phyloP scores from a whole-genome alignment of 1,140 invertebrate species.

The Drosophila orena region DNA sequence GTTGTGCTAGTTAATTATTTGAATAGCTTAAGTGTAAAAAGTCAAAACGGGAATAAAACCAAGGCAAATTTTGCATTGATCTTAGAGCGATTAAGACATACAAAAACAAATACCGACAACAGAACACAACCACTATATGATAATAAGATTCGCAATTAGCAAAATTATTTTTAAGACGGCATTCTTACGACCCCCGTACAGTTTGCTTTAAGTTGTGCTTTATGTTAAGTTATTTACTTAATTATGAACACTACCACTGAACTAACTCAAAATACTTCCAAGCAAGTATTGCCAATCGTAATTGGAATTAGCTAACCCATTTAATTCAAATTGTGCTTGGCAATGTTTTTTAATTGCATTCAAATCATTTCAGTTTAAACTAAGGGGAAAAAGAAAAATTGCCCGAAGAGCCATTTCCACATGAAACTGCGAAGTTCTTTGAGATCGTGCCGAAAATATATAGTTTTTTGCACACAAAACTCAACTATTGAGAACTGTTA shows the following conservation, averaged over 20 bases:
- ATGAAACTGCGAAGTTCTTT: slow-evolving; percentile 14
- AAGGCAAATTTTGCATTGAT: slow-evolving; percentile 9
- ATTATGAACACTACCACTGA: neutral
- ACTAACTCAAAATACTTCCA: neutral
- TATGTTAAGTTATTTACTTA: slow-evolving; percentile 54
- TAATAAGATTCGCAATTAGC: slow-evolving; percentile 33
- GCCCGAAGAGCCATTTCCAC: slow-evolving; percentile 1
- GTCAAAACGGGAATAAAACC: slow-evolving; percentile 14
- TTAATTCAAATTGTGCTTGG: neutral
- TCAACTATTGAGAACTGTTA: slow-evolving; percentile 1
- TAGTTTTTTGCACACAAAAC: neutral
- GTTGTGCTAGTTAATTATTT: slow-evolving; percentile 67
- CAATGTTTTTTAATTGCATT: slow-evolving; percentile 2
- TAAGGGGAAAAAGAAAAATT: neutral
- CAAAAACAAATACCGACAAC: slow-evolving; percentile 24
- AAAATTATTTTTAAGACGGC: slow-evolving; percentile 33
- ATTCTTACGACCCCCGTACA: slow-evolving; percentile 12
- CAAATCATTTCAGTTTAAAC: slow-evolving; percentile 16
- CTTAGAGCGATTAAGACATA: slow-evolving; percentile 7
- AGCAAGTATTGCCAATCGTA: slow-evolving; percentile 9
- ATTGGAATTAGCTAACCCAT: neutral
- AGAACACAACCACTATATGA: slow-evolving; percentile 37
- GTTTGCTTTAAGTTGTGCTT: slow-evolving; percentile 63
- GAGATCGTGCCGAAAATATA: neutral
- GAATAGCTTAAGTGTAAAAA: slow-evolving; percentile 53